phyloP scores from a whole-genome alignment of 2,888 invertebrate genomes.

The Pyralis farinalis region DNA sequence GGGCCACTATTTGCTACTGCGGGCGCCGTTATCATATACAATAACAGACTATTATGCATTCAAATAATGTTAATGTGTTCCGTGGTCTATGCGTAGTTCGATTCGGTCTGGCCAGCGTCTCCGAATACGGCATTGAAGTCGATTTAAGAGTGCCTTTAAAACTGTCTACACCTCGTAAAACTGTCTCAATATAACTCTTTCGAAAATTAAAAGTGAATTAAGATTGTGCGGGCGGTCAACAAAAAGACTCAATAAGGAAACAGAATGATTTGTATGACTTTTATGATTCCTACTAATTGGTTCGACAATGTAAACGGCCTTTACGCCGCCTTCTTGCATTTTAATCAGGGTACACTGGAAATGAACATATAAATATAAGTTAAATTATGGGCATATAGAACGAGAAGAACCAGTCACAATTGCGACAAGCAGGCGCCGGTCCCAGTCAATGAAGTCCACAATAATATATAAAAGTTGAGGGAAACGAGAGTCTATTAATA shows the following conservation, averaged over 20 bases:
- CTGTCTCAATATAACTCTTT: constrained; percentile 53
- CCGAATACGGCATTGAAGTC: constrained; percentile 44
- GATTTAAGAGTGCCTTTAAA: constrained; percentile 42
- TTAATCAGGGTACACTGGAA: constrained; percentile 67
- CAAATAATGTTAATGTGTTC: not conserved
- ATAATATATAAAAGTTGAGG: constrained; percentile 67
- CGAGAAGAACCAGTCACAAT: constrained; percentile 76
- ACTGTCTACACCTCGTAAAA: constrained; percentile 67
- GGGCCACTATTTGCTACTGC: constrained; percentile 59
- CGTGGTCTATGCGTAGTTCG: constrained; percentile 5
- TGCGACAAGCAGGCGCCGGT: constrained; percentile 71
- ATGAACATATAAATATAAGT: constrained; percentile 51
- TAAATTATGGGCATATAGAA: constrained; percentile 67
- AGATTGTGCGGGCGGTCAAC: constrained; percentile 41
- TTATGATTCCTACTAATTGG: constrained; percentile 70
- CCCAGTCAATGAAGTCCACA: constrained; percentile 68
- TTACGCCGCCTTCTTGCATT: constrained; percentile 62
- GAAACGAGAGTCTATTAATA: constrained; percentile 57
- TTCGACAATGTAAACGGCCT: constrained; percentile 70
- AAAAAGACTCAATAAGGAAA: constrained; percentile 60
- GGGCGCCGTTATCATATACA: constrained; percentile 50
- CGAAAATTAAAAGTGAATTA: constrained; percentile 54
- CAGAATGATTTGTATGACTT: constrained; percentile 63
- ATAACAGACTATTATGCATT: constrained; percentile 46
- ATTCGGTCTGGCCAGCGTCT: constrained; percentile 12